These are phyloP conservation scores for Cantharis lateralis DNA, from an alignment of 2,888 invertebrate species.

Conservation along the genomic window DNA sequence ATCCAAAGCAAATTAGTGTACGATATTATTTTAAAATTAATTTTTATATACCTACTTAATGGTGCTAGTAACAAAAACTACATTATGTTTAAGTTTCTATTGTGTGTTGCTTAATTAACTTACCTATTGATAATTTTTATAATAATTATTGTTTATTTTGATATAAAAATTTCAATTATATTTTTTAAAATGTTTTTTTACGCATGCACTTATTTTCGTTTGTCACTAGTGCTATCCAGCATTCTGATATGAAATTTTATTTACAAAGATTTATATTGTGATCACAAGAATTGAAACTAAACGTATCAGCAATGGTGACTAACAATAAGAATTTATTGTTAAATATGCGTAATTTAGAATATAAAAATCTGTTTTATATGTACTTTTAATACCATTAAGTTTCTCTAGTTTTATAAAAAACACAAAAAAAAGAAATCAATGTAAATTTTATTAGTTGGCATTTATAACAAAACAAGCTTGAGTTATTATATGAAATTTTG, in stretches of 20 bases:
- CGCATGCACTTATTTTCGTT: background rate
- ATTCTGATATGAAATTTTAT: background rate
- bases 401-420: constrained; percentile 23
- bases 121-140: constrained; percentile 17
- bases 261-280: constrained; percentile 43
- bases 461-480: constrained; percentile 19
- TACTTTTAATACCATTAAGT: constrained; percentile 39
- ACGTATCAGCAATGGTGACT: constrained; percentile 58
- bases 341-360: constrained; percentile 25
- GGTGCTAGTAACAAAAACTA: constrained; percentile 48
- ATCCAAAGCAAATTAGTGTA: constrained; percentile 19
- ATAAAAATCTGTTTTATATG: constrained; percentile 41
- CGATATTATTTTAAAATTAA: constrained; percentile 6
- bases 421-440: constrained; percentile 19
- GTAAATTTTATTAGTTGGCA: constrained; percentile 23
- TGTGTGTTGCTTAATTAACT: constrained; percentile 38
- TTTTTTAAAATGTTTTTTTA: constrained; percentile 5
- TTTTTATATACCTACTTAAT: constrained; percentile 36
- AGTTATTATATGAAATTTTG: constrained; percentile 13
- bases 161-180: constrained; percentile 5
- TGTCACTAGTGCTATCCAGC: background rate
- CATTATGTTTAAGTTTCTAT: constrained; percentile 20
- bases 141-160: constrained; percentile 19
- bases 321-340: constrained; percentile 46
- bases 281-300: constrained; percentile 55